These are phyloP conservation scores for Meliscaeva auricollis DNA, from an alignment of 2,888 invertebrate species.

Conservation along the genomic window DNA sequence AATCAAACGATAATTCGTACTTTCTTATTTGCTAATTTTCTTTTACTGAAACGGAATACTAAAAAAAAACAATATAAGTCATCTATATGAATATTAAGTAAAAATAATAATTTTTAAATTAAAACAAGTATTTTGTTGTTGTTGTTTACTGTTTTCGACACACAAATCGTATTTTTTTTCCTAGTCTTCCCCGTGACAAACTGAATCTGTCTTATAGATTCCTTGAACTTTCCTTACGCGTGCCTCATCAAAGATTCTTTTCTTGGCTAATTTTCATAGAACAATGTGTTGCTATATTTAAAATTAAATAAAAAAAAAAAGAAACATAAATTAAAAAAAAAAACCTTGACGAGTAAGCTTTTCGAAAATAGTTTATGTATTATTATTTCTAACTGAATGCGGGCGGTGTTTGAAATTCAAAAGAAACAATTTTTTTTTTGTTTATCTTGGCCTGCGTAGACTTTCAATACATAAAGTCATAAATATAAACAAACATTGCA, in stretches of 20 bases:
- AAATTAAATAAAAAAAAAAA: conserved; percentile 9
- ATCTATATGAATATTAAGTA: too few species aligned
- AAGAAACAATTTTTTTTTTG: conserved; percentile 23
- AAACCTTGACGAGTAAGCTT: conserved; percentile 30
- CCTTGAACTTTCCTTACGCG: conserved; percentile 47
- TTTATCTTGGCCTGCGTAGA: conserved; percentile 38
- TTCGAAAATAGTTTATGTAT: conserved; percentile 20
- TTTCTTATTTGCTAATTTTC: too few species aligned
- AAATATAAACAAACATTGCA: conserved; percentile 20
- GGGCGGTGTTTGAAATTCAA: conserved; percentile 25
- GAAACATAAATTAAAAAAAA: background rate
- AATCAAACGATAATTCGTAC: too few species aligned
- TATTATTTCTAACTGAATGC: conserved; percentile 29
- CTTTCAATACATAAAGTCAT: conserved; percentile 13
- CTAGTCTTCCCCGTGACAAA: conserved; percentile 4
- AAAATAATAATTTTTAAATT: too few species aligned
- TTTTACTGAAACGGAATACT: too few species aligned
- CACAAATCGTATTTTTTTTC: background rate
- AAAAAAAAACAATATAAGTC: too few species aligned
- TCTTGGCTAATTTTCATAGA: conserved; percentile 15
- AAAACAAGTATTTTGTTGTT: too few species aligned
- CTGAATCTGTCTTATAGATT: conserved; percentile 23
- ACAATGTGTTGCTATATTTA: conserved; percentile 26
- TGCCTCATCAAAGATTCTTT: conserved; percentile 24
- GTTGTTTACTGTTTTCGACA: too few species aligned